A percentile compares a stretch with the other conserved stretches of the same genome.
These are phyloP conservation scores for Synanthedon formicaeformis DNA, from an alignment of 2,888 invertebrate genomes.

Conservation along the genomic window DNA sequence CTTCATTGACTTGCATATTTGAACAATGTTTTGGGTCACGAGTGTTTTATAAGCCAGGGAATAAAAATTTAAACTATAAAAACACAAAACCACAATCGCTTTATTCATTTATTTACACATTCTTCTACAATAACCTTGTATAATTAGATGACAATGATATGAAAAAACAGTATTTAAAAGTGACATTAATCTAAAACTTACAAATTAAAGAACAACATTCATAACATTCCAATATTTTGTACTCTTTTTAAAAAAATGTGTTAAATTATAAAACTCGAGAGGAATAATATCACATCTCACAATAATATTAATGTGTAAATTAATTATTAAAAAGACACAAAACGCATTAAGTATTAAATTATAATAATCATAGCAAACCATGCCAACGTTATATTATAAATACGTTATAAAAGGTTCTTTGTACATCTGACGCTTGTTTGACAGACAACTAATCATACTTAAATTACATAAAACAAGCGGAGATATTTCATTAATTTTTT, in stretches of 20 bases:
- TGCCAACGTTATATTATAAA: constrained; percentile 44
- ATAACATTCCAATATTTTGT: constrained; percentile 70
- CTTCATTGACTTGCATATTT: no score
- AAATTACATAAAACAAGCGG: no score
- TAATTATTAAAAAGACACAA: constrained; percentile 67
- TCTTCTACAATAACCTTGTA: constrained; percentile 59
- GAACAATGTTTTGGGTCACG: no score
- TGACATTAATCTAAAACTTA: constrained; percentile 66
- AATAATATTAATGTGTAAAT: constrained; percentile 62
- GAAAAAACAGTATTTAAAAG: constrained; percentile 51
- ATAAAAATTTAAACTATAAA: neutral
- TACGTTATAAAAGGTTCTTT: constrained; percentile 5
- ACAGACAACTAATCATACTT: no score
- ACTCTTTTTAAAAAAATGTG: constrained; percentile 59
- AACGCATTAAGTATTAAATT: constrained; percentile 64
- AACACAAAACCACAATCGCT: constrained; percentile 66
- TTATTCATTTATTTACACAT: constrained; percentile 69
- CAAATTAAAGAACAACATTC: constrained; percentile 61
- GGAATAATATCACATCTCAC: constrained; percentile 39
- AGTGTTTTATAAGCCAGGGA: neutral
- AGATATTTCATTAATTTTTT: no score
- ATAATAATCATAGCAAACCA: constrained; percentile 55
- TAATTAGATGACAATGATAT: constrained; percentile 46
- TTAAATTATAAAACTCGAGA: constrained; percentile 67
- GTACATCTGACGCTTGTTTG: constrained; percentile 15